Evolutionary conservation across 2,113 vertebrate genomes (phyloP).

Genomic region (Lamprotornis superbus): DNA sequence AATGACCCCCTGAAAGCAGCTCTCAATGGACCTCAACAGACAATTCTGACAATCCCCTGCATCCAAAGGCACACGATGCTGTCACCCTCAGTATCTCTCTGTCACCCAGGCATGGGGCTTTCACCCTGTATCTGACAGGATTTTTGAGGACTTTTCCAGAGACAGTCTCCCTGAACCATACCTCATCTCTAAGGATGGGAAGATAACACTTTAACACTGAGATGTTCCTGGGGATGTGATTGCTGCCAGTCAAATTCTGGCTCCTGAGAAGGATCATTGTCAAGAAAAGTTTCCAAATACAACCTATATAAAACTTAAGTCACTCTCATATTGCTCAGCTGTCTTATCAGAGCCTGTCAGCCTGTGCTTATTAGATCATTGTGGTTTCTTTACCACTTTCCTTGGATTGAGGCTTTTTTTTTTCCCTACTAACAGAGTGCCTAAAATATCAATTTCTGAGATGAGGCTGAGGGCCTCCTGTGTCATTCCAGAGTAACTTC

Average conservation of each 20-base stretch:
- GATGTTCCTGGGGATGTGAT: neutral
- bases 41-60: neutral
- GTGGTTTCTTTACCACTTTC: neutral
- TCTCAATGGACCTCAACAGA: neutral
- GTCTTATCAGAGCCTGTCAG: neutral
- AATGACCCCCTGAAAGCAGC: neutral
- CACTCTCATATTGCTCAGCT: neutral
- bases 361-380: neutral
- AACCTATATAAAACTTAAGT: neutral
- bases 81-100: neutral
- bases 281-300: neutral
- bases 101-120: neutral
- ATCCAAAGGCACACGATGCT: fast-evolving
- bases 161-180: neutral
- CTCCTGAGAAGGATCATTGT: neutral
- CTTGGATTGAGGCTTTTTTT: neutral
- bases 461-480: neutral
- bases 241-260: neutral
- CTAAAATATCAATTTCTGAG: neutral
- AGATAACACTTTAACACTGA: neutral
- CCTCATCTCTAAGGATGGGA: neutral
- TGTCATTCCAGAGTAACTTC: neutral
- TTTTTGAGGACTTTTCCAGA: neutral
- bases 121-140: neutral
- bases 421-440: neutral